Evolutionary conservation across 2,113 vertebrate species (phyloP).

Genomic region (Pelobates fuscus): DNA sequence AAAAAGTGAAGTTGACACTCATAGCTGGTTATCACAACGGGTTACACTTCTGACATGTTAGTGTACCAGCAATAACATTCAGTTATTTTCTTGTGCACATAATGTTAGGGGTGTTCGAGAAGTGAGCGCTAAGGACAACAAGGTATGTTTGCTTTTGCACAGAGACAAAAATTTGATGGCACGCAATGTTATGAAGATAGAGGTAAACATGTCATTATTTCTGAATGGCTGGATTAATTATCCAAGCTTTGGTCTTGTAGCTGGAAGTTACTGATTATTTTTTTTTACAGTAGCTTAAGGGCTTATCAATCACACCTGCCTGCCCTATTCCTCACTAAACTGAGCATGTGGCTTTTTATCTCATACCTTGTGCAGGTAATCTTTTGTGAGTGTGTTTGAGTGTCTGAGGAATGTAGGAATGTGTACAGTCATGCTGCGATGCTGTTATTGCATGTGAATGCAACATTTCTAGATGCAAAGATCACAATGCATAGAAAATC

Average conservation of each 20-base stretch:
- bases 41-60: slow-evolving; percentile 43
- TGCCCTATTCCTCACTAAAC: slow-evolving; percentile 21
- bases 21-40: slow-evolving; percentile 39
- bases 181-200: neutral
- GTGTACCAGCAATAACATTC: slow-evolving; percentile 41
- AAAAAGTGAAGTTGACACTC: slow-evolving; percentile 52
- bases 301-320: slow-evolving; percentile 52
- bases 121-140: neutral
- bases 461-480: neutral
- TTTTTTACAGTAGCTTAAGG: slow-evolving; percentile 45
- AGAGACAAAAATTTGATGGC: slow-evolving; percentile 36
- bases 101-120: neutral
- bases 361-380: slow-evolving; percentile 50
- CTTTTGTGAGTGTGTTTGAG: slow-evolving; percentile 1
- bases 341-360: slow-evolving; percentile 13
- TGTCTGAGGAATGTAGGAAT: slow-evolving; percentile 35
- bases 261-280: slow-evolving; percentile 47
- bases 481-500: neutral
- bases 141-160: slow-evolving; percentile 36
- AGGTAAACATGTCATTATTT: slow-evolving; percentile 7
- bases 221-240: slow-evolving; percentile 14
- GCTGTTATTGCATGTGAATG: slow-evolving; percentile 3
- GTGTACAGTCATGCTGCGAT: slow-evolving; percentile 11
- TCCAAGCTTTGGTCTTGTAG: slow-evolving; percentile 15
- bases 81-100: slow-evolving; percentile 26